Evolutionary conservation across 2,888 invertebrate genomes (phyloP), one percentile per base, ranked within the genome.

Genomic region (Neoascia interrupta): DNA sequence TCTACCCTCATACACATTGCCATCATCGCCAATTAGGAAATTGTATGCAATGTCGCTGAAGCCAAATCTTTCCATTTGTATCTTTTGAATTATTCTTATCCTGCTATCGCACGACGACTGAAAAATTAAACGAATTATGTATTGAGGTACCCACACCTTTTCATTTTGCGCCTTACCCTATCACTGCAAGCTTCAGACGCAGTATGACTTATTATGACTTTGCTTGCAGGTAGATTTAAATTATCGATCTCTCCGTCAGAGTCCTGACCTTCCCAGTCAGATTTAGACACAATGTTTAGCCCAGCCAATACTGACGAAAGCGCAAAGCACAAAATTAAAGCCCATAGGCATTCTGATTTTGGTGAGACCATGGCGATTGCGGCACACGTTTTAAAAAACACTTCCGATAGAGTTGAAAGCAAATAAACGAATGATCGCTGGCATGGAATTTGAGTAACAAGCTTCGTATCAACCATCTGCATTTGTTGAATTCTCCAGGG

Each of bases 11-110:
- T 94, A 95, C 0, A 92, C 92, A 0, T 91, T 90, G 0, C 94
- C 95, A 83, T 95, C 94, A 3, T 93, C 94, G 0, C 94, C 95
- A 1, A 95, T 90, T 6, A 95, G 85, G 83, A 94, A 96, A 85
- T 94, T 95, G 87, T 95, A 95, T 0, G 90, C 92, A 16, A 95
- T 94, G 84, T 95, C 95, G 63, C 88, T 89, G 91, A 92, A 93
- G 0, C 88, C 83, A 11, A 84, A 84, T 23, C 88, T 87, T 49
- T 92, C 92, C 73, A 94, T 92, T 85, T 95, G 94, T 82, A 90
- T 92, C 13, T 86, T 89, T 85, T 94, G 94, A 34, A 93, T 91
- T 19, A 88, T 85, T 6, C 92, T 90, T 11, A 92, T 91, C 16
- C 89, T 89, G 0, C 89, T 87, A 1, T 90, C 89, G 82, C 93